Conservation (phyloP, 2,888 invertebrate genomes). For the Pristionchus entomophagus region DNA sequence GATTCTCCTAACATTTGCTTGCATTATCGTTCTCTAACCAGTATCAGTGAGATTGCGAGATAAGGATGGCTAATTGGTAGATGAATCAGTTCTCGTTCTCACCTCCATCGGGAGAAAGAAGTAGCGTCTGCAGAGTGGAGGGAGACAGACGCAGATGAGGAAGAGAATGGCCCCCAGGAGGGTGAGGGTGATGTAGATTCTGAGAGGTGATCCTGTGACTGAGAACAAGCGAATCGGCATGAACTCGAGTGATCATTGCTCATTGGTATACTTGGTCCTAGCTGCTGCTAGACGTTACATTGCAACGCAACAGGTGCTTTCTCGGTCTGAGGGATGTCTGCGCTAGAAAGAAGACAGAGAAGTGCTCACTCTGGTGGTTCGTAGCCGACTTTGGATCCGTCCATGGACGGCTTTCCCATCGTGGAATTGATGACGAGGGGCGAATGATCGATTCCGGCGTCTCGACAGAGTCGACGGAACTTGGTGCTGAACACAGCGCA, state of each 20-base stretch:
- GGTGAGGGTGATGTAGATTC: constrained; percentile 43
- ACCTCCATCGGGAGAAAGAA: constrained; percentile 31
- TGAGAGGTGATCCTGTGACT: too few relatives aligned
- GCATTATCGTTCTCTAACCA: too few relatives aligned
- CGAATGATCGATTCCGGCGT: neutral
- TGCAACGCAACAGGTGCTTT: neutral
- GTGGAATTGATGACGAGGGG: neutral
- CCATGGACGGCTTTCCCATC: neutral
- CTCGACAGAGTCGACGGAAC: constrained; percentile 29
- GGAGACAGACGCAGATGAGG: constrained; percentile 38
- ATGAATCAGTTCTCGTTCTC: too few relatives aligned
- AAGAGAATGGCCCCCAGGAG: constrained; percentile 20
- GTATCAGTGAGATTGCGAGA: too few relatives aligned
- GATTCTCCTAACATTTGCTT: too few relatives aligned
- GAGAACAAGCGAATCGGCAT: too few relatives aligned
- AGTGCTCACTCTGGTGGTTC: constrained; percentile 39
- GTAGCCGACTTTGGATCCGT: constrained; percentile 16
- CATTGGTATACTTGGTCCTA: too few relatives aligned
- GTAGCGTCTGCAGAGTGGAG: constrained; percentile 36
- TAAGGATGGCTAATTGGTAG: too few relatives aligned
- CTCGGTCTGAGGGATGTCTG: too few relatives aligned
- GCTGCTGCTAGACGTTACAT: too few relatives aligned
- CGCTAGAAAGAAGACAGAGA: too few relatives aligned
- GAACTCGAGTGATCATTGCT: too few relatives aligned
- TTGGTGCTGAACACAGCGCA: constrained; percentile 11